phyloP scores from a whole-genome alignment of 1,140 invertebrate genomes.

The Contarinia nasturtii region DNA sequence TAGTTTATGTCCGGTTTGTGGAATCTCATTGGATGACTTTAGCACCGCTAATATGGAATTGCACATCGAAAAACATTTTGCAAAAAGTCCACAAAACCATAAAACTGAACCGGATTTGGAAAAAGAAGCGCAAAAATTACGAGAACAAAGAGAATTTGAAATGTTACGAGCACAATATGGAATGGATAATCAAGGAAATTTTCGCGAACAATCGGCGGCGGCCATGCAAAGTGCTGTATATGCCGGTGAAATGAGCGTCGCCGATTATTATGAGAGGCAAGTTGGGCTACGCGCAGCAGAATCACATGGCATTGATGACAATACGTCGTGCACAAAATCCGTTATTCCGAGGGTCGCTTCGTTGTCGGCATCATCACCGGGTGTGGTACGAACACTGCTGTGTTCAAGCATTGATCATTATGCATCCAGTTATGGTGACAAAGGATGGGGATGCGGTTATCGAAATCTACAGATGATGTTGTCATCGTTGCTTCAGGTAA shows the following conservation, averaged over 20 bases:
- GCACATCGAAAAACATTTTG: conserved; percentile 53
- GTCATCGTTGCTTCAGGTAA: conserved; percentile 46
- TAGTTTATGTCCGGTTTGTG: conserved; percentile 28
- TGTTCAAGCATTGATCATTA: conserved; percentile 72
- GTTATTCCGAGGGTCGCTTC: conserved; percentile 33
- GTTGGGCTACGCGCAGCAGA: conserved; percentile 53
- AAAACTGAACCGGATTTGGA: conserved; percentile 26
- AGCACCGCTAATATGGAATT: conserved; percentile 6
- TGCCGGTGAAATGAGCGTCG: conserved; percentile 63
- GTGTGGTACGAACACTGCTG: conserved; percentile 45
- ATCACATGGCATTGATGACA: conserved; percentile 61
- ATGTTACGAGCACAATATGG: conserved; percentile 66
- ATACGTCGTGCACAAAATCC: conserved; percentile 45
- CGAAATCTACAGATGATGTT: conserved; percentile 82
- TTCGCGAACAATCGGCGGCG: conserved; percentile 59
- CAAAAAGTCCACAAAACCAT: conserved; percentile 10
- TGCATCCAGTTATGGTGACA: conserved; percentile 68
- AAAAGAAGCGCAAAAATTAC: conserved; percentile 43
- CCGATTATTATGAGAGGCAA: conserved; percentile 68
- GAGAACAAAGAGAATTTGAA: conserved; percentile 66
- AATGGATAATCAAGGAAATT: conserved; percentile 71
- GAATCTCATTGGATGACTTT: conserved; percentile 3
- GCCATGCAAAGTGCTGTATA: conserved; percentile 70
- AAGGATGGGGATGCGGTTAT: conserved; percentile 81
- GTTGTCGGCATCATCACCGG: conserved; percentile 43